Percentiles rank a stretch among this genome's conserved stretches.
Conservation (phyloP, 1,140 invertebrate genomes). For the Lepidurus arcticus region DNA sequence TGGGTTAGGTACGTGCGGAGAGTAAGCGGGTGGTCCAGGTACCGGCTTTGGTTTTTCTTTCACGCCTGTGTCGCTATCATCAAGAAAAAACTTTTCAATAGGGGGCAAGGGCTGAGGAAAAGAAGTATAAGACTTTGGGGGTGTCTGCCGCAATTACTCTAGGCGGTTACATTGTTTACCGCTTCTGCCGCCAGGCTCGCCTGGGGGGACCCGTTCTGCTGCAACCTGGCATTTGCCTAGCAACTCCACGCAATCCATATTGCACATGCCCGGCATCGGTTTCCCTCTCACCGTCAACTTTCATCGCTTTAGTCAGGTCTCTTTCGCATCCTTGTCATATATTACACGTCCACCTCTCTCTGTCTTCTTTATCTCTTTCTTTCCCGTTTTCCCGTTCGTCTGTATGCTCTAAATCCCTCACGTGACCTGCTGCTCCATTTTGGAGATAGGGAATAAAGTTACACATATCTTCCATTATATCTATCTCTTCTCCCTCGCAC, state of each 20-base stretch:
- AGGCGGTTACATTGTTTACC: not conserved
- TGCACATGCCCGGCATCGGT: not conserved
- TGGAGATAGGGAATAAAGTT: not conserved
- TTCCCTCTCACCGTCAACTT: not conserved
- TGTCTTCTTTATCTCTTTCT: not conserved
- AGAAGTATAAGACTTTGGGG: not conserved
- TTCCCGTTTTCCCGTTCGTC: not conserved
- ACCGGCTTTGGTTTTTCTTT: not conserved
- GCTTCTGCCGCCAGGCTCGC: not conserved
- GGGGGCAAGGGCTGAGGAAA: not conserved
- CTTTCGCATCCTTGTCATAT: constrained; percentile 8
- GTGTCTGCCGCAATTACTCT: not conserved
- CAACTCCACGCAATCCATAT: not conserved
- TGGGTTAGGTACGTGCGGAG: not conserved
- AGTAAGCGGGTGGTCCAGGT: not conserved
- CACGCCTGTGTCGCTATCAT: not conserved
- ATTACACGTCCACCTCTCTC: not conserved
- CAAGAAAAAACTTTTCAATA: not conserved
- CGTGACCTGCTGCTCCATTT: constrained; percentile 11
- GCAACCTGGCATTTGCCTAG: not conserved
- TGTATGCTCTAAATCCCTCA: constrained; percentile 8
- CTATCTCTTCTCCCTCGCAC: not conserved
- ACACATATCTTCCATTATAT: not conserved
- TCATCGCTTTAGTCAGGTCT: not conserved
- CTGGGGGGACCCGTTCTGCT: not conserved